Percentiles rank a stretch among this genome's conserved stretches.
Evolutionary conservation across 2,888 invertebrate species (phyloP).

Genomic region (Luperina testacea): DNA sequence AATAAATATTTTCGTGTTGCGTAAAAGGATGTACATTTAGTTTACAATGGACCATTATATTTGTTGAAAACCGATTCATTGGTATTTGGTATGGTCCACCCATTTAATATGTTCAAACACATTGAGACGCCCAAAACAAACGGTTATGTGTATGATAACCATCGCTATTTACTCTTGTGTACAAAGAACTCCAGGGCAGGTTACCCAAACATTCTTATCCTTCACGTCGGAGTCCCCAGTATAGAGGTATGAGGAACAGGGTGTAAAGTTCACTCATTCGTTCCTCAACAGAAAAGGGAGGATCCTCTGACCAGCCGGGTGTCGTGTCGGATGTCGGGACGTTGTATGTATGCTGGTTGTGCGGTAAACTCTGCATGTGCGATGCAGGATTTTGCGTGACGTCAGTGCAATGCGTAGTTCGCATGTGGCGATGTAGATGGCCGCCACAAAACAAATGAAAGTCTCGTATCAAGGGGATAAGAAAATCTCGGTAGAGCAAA

Average conservation of each 20-base stretch:
- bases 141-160: neutral
- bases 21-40: constrained; percentile 46
- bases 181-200: neutral
- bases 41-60: constrained; percentile 56
- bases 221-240: no score
- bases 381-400: no score
- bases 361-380: no score
- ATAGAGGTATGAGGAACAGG: neutral
- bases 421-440: no score
- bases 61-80: constrained; percentile 51
- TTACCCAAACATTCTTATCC: neutral
- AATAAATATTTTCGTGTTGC: constrained; percentile 55
- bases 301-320: no score
- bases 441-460: neutral
- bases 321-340: no score
- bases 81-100: constrained; percentile 17
- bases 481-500: neutral
- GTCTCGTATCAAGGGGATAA: neutral
- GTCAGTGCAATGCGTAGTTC: no score
- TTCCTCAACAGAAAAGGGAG: no score
- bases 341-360: no score
- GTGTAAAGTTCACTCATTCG: no score
- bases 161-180: neutral
- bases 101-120: constrained; percentile 18
- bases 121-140: constrained; percentile 39